Evolutionary conservation across 2,888 invertebrate genomes (phyloP), one percentile per base, ranked within the genome.

Genomic region (Arctia plantaginis): DNA sequence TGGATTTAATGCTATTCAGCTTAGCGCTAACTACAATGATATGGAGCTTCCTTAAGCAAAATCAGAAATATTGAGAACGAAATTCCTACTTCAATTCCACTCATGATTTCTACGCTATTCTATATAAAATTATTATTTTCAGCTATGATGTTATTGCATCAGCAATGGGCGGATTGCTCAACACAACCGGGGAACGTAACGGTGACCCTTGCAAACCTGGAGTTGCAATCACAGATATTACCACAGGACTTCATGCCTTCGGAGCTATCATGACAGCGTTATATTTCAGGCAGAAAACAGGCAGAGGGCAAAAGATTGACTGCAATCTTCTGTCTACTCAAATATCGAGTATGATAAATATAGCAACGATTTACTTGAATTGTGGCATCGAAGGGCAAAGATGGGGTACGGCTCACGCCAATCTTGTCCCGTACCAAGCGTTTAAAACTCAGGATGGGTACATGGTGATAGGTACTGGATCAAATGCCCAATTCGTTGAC

Each of bases 311-410:
- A 89, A 98, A 98, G 95, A 98, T 99, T 72, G 99, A 99, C 88
- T 99, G 99, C 87, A 97, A 99, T 93, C 96, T 99, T n/a, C 93
- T 99, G 0, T 98, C 99, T 1, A 99, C 99, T 0, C 99, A 99
- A 96, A 96, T 99, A 55, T 97, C 99, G 0, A 97, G 97, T 86
- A 96, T 99, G 90, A 98, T 98, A 35, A 99, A 99, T 90, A 96
- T 99, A 20, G 99, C 97, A 0, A 97, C 98, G 0, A 99, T 98
- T 93, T 99, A 98, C 92, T 94, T 99, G 44, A 99, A 99, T 91
- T 97, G 97, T 68, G 97, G 97, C 0, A 96, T 96, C 39, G 98
- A 98, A 86, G 98, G 98, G 0, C 94, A 96, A 75, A 96, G 98
- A 71, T 98, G 98, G 97, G 99, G 99, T n/a, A 99, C 99, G 0